A percentile compares a stretch with the other conserved stretches of the same genome.
Conservation (phyloP, 1,140 invertebrate genomes). For the Sycobia sp. region DNA sequence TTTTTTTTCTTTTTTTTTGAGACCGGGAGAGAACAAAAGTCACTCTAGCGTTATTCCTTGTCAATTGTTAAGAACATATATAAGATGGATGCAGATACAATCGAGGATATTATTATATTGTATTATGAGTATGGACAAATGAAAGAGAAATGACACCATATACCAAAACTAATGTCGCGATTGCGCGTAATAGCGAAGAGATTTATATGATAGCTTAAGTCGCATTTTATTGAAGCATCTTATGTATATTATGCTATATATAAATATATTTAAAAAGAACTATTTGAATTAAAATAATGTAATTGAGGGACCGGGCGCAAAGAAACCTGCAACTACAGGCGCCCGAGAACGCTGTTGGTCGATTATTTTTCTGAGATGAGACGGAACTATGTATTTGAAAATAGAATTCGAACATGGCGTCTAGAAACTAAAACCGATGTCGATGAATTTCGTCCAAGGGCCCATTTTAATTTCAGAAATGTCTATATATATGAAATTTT, state of each 20-base stretch:
- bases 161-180: constrained; percentile 30
- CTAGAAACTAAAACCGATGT: too few species aligned
- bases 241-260: constrained; percentile 24
- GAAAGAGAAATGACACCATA: background rate
- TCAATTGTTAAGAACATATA: constrained; percentile 21
- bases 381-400: too few species aligned
- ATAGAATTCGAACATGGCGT: too few species aligned
- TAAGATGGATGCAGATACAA: background rate
- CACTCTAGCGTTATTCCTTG: background rate
- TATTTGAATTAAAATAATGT: constrained; percentile 8
- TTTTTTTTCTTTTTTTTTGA: too few species aligned
- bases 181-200: constrained; percentile 8
- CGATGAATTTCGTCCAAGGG: too few species aligned
- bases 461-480: too few species aligned
- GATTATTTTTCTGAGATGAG: too few species aligned
- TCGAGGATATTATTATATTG: background rate
- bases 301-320: too few species aligned
- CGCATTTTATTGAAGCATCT: constrained; percentile 17
- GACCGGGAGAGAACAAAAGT: background rate
- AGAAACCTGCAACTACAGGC: too few species aligned
- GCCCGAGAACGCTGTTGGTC: too few species aligned
- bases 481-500: too few species aligned
- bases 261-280: constrained; percentile 19
- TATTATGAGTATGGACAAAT: too few species aligned
- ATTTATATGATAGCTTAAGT: constrained; percentile 22